A percentile compares a stretch with the other conserved stretches of the same genome.
These are phyloP conservation scores for Rhabdomys pumilio DNA, from an alignment of 2,797 vertebrate species.

Conservation along the genomic window DNA sequence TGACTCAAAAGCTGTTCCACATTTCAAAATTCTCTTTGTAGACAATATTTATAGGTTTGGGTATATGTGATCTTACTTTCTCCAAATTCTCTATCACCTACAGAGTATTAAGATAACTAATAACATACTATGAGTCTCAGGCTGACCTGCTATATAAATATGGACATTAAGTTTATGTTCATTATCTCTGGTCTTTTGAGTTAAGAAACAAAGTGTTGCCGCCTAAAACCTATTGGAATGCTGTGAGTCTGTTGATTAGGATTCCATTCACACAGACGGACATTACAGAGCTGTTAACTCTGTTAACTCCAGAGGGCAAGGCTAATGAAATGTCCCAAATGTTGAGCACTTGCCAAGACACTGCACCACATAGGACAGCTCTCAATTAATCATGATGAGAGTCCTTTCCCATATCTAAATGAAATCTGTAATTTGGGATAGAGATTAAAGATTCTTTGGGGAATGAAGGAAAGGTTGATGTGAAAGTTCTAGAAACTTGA, in stretches of 20 bases:
- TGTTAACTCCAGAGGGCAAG: slow-evolving; percentile 73
- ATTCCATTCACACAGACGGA: slow-evolving; percentile 62
- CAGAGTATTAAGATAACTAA: not conserved
- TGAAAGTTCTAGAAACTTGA: slow-evolving; percentile 75
- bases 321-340: slow-evolving; percentile 80
- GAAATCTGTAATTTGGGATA: slow-evolving; percentile 76
- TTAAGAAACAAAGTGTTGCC: slow-evolving; percentile 46
- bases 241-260: not conserved
- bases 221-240: slow-evolving; percentile 20
- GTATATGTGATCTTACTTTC: slow-evolving; percentile 13
- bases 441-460: slow-evolving; percentile 63
- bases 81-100: not conserved
- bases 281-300: slow-evolving; percentile 72
- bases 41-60: not conserved
- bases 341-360: slow-evolving; percentile 65
- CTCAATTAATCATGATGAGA: slow-evolving; percentile 71
- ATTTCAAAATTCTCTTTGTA: not conserved
- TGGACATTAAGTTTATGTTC: not conserved
- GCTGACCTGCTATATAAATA: not conserved
- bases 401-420: slow-evolving; percentile 73
- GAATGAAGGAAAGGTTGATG: slow-evolving; percentile 58
- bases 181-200: not conserved
- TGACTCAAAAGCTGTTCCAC: not conserved
- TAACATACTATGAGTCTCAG: not conserved
- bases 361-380: not conserved